Conservation (phyloP, 64 coral and sea anemone species). For the Pocillopora verrucosa region DNA sequence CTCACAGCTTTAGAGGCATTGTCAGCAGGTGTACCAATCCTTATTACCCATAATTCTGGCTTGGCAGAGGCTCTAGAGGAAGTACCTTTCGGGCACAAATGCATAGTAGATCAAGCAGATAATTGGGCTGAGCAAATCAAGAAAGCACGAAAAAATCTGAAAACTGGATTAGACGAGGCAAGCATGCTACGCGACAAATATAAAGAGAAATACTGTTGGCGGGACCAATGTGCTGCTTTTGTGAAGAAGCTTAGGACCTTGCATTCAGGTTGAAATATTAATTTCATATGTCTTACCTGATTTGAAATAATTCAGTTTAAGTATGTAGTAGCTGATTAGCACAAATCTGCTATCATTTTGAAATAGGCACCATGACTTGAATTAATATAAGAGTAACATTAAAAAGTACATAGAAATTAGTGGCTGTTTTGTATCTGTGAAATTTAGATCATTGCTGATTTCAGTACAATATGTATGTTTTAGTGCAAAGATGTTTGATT, state of each 20-base stretch:
- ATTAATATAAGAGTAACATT: no score
- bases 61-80: background rate
- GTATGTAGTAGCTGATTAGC: no score
- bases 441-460: no score
- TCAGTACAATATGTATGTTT: no score
- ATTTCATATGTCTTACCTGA: no score
- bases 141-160: background rate
- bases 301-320: no score
- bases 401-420: no score
- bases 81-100: background rate
- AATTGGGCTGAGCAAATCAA: background rate
- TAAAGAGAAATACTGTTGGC: background rate
- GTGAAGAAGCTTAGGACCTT: background rate
- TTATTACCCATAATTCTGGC: background rate
- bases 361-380: no score
- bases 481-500: no score
- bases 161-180: background rate
- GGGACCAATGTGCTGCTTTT: background rate
- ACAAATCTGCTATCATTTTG: no score
- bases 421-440: no score
- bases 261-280: background rate
- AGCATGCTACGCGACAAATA: background rate
- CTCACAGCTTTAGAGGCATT: background rate
- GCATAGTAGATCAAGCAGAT: background rate
- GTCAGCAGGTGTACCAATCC: constrained; percentile 12